Evolutionary conservation across 2,113 vertebrate genomes (phyloP), one percentile per base, ranked within the genome.

Genomic region (Zosterops lateralis): DNA sequence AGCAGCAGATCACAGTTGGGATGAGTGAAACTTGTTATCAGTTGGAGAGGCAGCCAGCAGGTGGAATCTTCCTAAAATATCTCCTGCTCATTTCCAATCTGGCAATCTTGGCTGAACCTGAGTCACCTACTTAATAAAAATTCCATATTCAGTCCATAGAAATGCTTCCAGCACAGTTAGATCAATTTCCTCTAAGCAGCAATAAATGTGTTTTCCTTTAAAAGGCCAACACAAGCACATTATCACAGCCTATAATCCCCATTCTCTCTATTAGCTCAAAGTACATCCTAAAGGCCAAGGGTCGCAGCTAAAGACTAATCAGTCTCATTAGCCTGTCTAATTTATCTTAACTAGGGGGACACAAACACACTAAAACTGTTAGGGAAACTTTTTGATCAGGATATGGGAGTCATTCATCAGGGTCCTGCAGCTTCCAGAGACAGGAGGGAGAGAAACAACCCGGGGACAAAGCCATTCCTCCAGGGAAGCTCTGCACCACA

Each of bases 151-250:
- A 95, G 98, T 98, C 98, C 97, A 97, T 98, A 98, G 97, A 98
- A 98, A 98, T 80, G 95, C 97, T 99, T 98, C 98, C 98, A 98
- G 98, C 98, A 98, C 99, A 99, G 98, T 99, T 98, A 99, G 98
- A 99, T 99, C 99, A 99, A 99, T 99, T 99, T 98, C 98, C 98
- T 98, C 98, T 99, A 99, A 99, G 98, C 99, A 99, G 98, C 98
- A 98, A 99, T 99, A 99, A 99, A 99, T 98, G 99, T 99, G 99
- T 99, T 99, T 98, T 98, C 98, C 98, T 98, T 99, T 98, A 99
- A 98, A 99, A 98, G 98, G 98, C 97, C 97, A 98, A 97, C 97
- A 97, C 92, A 97, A 97, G 97, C 98, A 98, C 98, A 99, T 99
- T 99, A 99, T 98, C 97, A 96, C 95, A 77, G 87, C 96, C 96